Percentiles rank a stretch among this genome's conserved stretches.
Evolutionary conservation across 2,113 vertebrate species (phyloP).

Genomic region (Phyllopteryx taeniolatus): DNA sequence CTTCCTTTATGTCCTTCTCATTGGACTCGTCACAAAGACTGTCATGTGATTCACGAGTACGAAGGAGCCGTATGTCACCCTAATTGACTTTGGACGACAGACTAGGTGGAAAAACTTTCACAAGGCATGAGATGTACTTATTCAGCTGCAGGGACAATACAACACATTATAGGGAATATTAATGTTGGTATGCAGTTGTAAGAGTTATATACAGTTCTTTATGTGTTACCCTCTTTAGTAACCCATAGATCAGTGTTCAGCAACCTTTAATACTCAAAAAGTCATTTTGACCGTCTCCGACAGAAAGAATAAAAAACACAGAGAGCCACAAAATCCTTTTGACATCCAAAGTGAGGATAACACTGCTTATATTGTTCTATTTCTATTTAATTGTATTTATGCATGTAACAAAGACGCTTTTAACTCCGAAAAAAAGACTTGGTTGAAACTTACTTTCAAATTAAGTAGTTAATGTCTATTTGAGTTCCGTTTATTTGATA

Average conservation of each 20-base stretch:
- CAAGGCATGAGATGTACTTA: slow-evolving; percentile 18
- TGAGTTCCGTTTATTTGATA: too few species aligned
- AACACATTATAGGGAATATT: neutral
- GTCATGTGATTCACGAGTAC: slow-evolving; percentile 53
- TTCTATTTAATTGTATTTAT: too few species aligned
- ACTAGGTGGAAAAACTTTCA: slow-evolving; percentile 32
- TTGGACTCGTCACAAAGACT: slow-evolving; percentile 44
- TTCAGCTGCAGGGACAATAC: slow-evolving; percentile 3
- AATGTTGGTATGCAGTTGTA: neutral
- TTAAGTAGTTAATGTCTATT: too few species aligned
- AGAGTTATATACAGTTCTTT: neutral
- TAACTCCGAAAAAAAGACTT: too few species aligned
- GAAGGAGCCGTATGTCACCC: slow-evolving; percentile 37
- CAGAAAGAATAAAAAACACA: too few species aligned
- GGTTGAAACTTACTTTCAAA: too few species aligned
- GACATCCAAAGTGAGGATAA: too few species aligned
- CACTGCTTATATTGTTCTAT: too few species aligned
- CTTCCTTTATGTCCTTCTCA: slow-evolving; percentile 50
- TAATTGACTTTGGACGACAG: slow-evolving; percentile 44
- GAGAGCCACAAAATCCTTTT: too few species aligned
- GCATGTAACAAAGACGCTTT: too few species aligned
- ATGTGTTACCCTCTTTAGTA: neutral
- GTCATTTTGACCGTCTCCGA: too few species aligned
- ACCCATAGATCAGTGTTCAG: neutral
- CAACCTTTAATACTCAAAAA: too few species aligned